These are phyloP conservation scores for Conops quadrifasciatus DNA, from an alignment of 2,888 invertebrate genomes.

Conservation along the genomic window DNA sequence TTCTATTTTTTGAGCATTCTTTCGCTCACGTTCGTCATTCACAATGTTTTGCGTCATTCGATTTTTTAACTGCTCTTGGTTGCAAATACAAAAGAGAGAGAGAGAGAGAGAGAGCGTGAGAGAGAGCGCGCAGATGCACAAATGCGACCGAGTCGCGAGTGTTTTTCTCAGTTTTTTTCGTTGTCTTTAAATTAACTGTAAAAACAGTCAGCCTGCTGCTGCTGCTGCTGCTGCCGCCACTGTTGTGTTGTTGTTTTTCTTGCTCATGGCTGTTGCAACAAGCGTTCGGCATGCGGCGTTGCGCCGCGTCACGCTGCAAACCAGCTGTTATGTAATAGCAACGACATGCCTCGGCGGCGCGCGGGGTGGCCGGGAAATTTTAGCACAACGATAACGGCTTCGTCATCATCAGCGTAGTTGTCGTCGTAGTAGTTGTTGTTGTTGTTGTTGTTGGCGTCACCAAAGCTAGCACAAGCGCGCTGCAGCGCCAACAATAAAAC, in stretches of 20 bases:
- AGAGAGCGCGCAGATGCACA: too few species aligned
- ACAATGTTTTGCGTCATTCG: conserved; percentile 7
- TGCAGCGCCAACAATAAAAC: neutral
- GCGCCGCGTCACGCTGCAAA: conserved; percentile 1
- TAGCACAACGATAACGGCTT: conserved; percentile 17
- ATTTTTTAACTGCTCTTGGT: conserved; percentile 3
- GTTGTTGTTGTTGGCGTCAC: conserved; percentile 41
- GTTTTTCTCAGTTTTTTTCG: conserved; percentile 3
- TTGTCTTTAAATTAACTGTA: conserved; percentile 21
- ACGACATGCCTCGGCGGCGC: conserved; percentile 12
- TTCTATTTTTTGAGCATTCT: neutral
- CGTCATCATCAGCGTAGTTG: conserved; percentile 35
- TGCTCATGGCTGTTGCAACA: conserved; percentile 8
- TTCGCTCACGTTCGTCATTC: conserved; percentile 9
- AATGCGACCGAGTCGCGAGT: neutral
- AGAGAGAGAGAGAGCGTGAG: too few species aligned
- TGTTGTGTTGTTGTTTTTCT: too few species aligned
- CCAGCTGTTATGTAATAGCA: conserved; percentile 47
- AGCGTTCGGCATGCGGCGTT: conserved; percentile 28
- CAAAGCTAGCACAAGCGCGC: conserved; percentile 35
- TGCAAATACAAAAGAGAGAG: conserved; percentile 10
- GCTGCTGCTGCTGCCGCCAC: neutral
- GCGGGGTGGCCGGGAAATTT: conserved; percentile 3
- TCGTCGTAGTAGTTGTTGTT: too few species aligned
- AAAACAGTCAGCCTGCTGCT: conserved; percentile 10